Base-by-base conservation (phyloP, 2,888 invertebrate species). In the Pseudococcus viburni region DNA sequence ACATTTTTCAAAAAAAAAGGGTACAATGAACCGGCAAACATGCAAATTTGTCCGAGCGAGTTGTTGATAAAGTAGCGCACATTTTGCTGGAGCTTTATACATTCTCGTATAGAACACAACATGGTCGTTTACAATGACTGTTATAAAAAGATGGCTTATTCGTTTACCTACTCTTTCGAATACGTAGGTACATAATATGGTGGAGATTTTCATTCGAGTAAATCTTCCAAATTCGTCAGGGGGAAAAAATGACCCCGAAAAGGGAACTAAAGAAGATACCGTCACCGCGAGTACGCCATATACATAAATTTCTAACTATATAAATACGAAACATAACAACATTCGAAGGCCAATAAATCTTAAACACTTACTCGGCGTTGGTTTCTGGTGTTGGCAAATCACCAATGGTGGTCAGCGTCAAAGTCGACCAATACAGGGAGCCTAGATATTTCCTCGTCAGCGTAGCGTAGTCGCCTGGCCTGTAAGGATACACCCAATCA, bases 311-410 rank as follows among this genome's bases (percentile, higher is more conserved):
- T 33, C 26, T 33, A 33, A 33, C 26, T 2, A 33, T 33, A 33
- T 33, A 33, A 33, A 33, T 33, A 33, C 26, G 26, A 33, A 33
- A 33, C 1, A 86, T 9, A 68, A 68, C 15, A 33, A 84, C 33
- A 42, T 11, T 73, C 26, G 33, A 73, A 80, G 80, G 80, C 17
- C 39, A 80, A 80, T 80, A 84, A 86, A 64, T 86, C 68, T 86
- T 7, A 77, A 89, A 89, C 90, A 96, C 98, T 97, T 93, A 98
- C 98, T 98, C 97, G 92, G 96, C 96, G 92, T 98, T 98, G 89
- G 97, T 97, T 92, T 98, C 97, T 0, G 98, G 98, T 6, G 97
- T 98, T 1, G 98, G 98, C 90, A 98, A 94, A 92, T 98, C 98
- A 33, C 98, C 98, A 90, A 98, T 98, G 73, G 98, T 98, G 64